phyloP scores from a whole-genome alignment of 2,888 invertebrate genomes.

The Drosophila nr. perissopoda region DNA sequence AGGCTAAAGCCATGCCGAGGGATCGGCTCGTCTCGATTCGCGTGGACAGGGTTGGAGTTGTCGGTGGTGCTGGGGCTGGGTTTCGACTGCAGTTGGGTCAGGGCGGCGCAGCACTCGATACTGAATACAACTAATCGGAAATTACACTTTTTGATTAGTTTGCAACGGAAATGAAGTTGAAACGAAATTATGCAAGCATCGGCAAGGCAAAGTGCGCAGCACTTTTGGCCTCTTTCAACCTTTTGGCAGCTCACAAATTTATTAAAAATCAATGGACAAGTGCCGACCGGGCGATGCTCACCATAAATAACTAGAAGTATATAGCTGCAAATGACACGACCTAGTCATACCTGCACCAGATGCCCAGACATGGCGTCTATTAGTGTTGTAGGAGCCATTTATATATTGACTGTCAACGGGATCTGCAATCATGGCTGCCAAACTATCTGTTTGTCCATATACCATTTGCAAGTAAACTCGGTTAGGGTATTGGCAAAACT shows the following conservation, averaged over 20 bases:
- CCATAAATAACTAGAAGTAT: conserved; percentile 69
- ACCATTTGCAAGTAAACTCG: background rate
- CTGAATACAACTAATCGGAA: conserved; percentile 84
- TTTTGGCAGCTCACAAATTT: conserved; percentile 64
- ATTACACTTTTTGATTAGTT: conserved; percentile 85
- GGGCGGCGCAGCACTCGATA: conserved; percentile 61
- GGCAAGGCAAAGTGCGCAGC: conserved; percentile 38
- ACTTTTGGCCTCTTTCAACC: conserved; percentile 37
- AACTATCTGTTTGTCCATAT: background rate
- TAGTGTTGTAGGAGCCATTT: background rate
- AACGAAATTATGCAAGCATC: conserved; percentile 84
- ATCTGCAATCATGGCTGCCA: background rate
- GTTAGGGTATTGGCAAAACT: conserved; percentile 47
- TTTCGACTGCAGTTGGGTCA: conserved; percentile 41
- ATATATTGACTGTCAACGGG: background rate
- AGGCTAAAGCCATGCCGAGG: conserved; percentile 54
- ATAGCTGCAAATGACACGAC: conserved; percentile 16
- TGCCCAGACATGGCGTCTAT: background rate
- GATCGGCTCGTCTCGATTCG: conserved; percentile 7
- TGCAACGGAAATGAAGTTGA: conserved; percentile 85
- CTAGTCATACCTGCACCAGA: background rate
- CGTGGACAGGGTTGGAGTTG: background rate
- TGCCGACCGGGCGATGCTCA: conserved; percentile 35
- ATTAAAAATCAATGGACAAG: conserved; percentile 74
- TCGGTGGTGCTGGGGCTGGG: background rate